phyloP scores from a whole-genome alignment of 2,113 vertebrate genomes.

The Mohoua ochrocephala region DNA sequence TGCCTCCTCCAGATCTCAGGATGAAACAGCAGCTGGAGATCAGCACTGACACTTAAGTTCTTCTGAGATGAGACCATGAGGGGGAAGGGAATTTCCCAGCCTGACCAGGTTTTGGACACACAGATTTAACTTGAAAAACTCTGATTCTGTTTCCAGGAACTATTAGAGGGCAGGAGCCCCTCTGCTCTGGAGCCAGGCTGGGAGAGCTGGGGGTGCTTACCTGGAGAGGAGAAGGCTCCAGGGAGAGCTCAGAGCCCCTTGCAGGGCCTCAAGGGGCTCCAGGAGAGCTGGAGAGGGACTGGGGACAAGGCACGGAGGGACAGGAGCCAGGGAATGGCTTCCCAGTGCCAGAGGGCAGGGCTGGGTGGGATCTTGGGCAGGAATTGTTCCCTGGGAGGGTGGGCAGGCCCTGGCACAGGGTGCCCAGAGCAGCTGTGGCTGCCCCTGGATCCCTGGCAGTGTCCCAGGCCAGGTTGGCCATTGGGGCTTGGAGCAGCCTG shows the following conservation, averaged over 20 bases:
- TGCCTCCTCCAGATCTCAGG: background rate
- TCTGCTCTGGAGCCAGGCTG: background rate
- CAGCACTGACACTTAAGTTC: background rate
- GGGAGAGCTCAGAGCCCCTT: background rate
- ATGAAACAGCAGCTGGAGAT: background rate
- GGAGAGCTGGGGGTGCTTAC: background rate
- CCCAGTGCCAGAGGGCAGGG: background rate
- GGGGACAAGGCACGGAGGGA: background rate
- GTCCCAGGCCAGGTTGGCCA: background rate
- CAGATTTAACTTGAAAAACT: background rate
- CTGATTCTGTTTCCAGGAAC: background rate
- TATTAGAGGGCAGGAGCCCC: background rate
- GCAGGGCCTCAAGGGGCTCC: background rate
- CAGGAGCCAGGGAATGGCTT: background rate
- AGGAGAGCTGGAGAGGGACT: background rate
- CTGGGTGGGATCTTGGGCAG: fast-evolving
- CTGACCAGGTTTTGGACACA: fast-evolving
- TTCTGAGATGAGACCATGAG: fast-evolving
- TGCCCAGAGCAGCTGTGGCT: background rate
- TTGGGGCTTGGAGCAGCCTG: background rate
- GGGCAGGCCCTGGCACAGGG: background rate
- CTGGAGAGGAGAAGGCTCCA: too few relatives aligned
- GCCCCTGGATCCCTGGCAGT: background rate
- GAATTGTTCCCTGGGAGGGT: background rate
- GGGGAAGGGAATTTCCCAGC: background rate